Percentiles rank a stretch among this genome's conserved stretches.
These are phyloP conservation scores for Ascaphus truei DNA, from an alignment of 2,113 vertebrate genomes.

Conservation along the genomic window DNA sequence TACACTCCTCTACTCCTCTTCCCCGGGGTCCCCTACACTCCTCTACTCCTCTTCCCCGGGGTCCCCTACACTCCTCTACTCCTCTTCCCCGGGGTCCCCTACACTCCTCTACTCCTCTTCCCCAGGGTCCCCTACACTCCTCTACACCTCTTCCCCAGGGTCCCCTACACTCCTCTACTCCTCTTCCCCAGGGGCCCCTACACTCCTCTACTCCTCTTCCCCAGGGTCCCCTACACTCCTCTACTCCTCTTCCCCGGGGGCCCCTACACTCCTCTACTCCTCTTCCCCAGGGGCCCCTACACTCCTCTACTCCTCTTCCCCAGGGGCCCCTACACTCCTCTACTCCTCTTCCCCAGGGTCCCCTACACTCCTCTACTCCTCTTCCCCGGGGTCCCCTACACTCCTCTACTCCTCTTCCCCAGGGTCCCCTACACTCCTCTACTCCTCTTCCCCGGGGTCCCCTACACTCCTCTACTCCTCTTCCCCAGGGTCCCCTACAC, in stretches of 20 bases:
- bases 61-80: too few relatives aligned
- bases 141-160: not conserved
- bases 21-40: not conserved
- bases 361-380: not conserved
- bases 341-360: not conserved
- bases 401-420: not conserved
- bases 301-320: not conserved
- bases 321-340: too few relatives aligned
- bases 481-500: fast-evolving
- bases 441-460: too few relatives aligned
- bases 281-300: not conserved
- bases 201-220: not conserved
- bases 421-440: fast-evolving
- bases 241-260: not conserved
- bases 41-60: too few relatives aligned
- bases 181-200: not conserved
- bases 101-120: not conserved
- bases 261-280: not conserved
- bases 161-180: not conserved
- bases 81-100: not conserved
- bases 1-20: not conserved
- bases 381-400: too few relatives aligned
- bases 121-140: too few relatives aligned
- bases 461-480: not conserved
- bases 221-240: too few relatives aligned